Conservation (phyloP, 2,888 invertebrate genomes). For the Bruchidius siliquastri region DNA sequence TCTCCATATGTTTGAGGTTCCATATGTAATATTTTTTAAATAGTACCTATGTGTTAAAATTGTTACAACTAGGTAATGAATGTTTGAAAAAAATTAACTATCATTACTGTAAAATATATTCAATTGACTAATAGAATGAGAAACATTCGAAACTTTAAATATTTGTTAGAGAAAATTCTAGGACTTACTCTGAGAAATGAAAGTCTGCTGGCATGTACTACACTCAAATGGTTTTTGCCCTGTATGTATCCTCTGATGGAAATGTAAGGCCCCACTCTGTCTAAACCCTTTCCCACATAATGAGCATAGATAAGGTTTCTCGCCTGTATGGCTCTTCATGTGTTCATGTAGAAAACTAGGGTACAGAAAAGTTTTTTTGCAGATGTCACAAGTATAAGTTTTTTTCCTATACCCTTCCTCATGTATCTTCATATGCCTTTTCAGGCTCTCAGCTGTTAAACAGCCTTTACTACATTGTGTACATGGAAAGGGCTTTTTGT, state of each 20-base stretch:
- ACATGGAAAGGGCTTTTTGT: slow-evolving; percentile 40
- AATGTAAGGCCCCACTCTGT: slow-evolving; percentile 38
- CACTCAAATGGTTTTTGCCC: slow-evolving; percentile 33
- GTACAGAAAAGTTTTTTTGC: slow-evolving; percentile 37
- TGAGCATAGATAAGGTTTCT: slow-evolving; percentile 38
- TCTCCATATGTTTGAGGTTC: no score
- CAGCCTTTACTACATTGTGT: slow-evolving; percentile 40
- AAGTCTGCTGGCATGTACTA: slow-evolving; percentile 25
- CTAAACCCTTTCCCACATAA: slow-evolving; percentile 41
- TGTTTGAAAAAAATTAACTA: no score
- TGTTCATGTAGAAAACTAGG: slow-evolving; percentile 41
- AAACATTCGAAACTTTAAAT: no score
- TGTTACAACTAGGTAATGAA: no score
- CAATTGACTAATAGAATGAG: no score
- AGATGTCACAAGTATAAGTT: slow-evolving; percentile 35
- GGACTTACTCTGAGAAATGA: slow-evolving; percentile 32
- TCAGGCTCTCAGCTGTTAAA: slow-evolving; percentile 39
- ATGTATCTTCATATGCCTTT: slow-evolving; percentile 40
- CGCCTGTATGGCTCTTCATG: slow-evolving; percentile 44
- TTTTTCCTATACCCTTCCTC: slow-evolving; percentile 36
- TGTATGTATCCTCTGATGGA: slow-evolving; percentile 37
- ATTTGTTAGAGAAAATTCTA: no score
- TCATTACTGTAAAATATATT: no score
- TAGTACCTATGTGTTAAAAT: no score
- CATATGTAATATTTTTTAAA: no score